Evolutionary conservation across 35 echinoderm and acorn worm species (phyloP), one percentile per base, ranked within the genome.

Genomic region (Diadema setosum): DNA sequence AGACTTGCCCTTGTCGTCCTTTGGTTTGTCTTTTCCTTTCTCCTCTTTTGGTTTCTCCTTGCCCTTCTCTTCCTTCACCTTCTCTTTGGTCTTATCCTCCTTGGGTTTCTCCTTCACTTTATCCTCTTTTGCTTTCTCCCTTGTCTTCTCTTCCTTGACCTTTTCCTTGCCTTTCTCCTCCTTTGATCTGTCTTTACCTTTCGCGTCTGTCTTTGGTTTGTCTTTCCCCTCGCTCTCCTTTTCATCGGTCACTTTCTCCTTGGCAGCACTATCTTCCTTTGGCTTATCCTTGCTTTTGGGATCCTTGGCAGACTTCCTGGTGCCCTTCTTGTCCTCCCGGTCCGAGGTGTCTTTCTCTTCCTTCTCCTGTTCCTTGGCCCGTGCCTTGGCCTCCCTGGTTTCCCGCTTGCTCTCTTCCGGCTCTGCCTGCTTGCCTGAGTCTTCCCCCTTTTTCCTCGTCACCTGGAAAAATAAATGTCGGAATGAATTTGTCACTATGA

Each of bases 351-450:
- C 91, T 50, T 46, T 75, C 32, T 82, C 44, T 23, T 74, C 49
- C 42, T 82, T 76, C 23, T 86, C 83, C 76, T 81, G 43, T 41
- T 90, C 85, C 59, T 87, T 90, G n/a, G 39, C 55, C 55, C 85
- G 42, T 39, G 46, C 36, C 25, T 57, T 82, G 11, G 67, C 27
- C 61, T 95, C 88, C 27, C 65, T 82, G 4, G 56, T 76, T 41
- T 89, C 75, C 29, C 65, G 67, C 70, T 60, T 82, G 18, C 46
- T 81, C 37, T 80, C 70, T 34, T 87, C 90, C 57, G 24, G 43
- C 23, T 88, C 73, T 41, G 49, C 27, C 37, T 26, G 37, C 37
- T 67, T 67, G 5, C 27, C 3, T 5, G 24, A 26, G 37, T 67
- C 63, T 34, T 67, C 63, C 37, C 63, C 63, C 37, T 67, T 67